phyloP scores from a whole-genome alignment of 1,140 invertebrate species.

The Euwallacea similis region DNA sequence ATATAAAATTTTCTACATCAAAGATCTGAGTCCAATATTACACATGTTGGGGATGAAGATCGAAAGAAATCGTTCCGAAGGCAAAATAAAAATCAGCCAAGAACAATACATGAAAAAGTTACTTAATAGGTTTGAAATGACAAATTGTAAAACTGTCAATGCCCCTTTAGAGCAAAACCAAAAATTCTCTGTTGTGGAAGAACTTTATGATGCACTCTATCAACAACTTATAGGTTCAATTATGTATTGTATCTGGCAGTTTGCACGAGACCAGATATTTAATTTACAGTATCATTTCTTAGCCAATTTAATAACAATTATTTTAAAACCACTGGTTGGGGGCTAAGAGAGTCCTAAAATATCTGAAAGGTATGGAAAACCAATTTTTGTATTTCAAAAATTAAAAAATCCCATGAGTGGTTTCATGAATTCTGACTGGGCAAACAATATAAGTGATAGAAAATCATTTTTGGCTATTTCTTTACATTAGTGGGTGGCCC shows the following conservation, averaged over 20 bases:
- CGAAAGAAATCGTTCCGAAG: slow-evolving; percentile 40
- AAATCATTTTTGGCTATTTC: slow-evolving; percentile 43
- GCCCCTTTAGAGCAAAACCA: slow-evolving; percentile 42
- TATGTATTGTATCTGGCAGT: slow-evolving; percentile 55
- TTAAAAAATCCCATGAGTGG: slow-evolving; percentile 35
- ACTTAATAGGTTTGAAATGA: slow-evolving; percentile 37
- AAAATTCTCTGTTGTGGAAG: slow-evolving; percentile 14
- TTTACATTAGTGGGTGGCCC: slow-evolving; percentile 3
- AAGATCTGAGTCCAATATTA: slow-evolving; percentile 40
- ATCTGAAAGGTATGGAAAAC: slow-evolving; percentile 51
- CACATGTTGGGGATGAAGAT: slow-evolving; percentile 46
- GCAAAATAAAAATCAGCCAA: slow-evolving; percentile 35
- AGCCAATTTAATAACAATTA: slow-evolving; percentile 51
- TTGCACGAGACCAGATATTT: slow-evolving; percentile 55
- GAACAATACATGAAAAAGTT: slow-evolving; percentile 39
- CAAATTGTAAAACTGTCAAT: slow-evolving; percentile 35
- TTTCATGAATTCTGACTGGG: slow-evolving; percentile 44
- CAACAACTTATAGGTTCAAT: slow-evolving; percentile 51
- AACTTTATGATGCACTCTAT: slow-evolving; percentile 40
- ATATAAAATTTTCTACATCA: slow-evolving; percentile 43
- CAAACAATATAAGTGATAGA: slow-evolving; percentile 35
- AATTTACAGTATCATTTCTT: slow-evolving; percentile 52
- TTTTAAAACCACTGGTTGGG: slow-evolving; percentile 48
- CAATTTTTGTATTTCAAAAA: not conserved
- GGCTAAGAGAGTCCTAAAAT: slow-evolving; percentile 53